phyloP scores from a whole-genome alignment of 2,888 invertebrate genomes.

The Arrhopalites spinosus region DNA sequence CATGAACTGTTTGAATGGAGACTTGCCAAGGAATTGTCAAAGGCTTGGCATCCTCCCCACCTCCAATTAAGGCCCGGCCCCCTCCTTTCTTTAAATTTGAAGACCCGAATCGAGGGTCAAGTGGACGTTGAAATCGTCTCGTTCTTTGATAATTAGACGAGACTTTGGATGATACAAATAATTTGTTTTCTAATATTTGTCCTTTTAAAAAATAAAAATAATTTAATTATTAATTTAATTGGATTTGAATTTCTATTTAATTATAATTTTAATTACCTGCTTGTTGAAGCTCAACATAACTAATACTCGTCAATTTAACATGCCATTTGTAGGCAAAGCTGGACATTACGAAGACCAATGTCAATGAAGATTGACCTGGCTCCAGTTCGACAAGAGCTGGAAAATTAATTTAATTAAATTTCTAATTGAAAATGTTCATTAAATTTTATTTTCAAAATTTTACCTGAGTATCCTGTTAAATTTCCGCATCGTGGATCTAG shows the following conservation, averaged over 20 bases:
- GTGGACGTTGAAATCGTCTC: neutral
- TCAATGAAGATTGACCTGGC: conserved; percentile 39
- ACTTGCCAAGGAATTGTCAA: conserved; percentile 48
- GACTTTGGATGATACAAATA: conserved; percentile 9
- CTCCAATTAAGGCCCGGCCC: conserved; percentile 37
- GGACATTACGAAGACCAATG: conserved; percentile 49
- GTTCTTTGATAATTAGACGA: neutral
- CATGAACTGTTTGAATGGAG: conserved; percentile 42
- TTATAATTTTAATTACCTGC: conserved; percentile 33
- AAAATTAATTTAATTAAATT: conserved; percentile 8
- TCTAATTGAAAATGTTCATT: neutral
- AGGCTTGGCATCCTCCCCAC: conserved; percentile 43
- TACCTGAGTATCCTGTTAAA: conserved; percentile 49
- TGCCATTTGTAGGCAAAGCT: conserved; percentile 48
- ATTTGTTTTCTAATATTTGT: conserved; percentile 29
- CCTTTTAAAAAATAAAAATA: neutral
- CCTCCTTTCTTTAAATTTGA: neutral
- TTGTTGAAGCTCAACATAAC: conserved; percentile 42
- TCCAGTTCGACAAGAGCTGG: conserved; percentile 49
- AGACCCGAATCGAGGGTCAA: neutral
- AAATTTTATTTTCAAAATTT: neutral
- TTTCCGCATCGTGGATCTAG: conserved; percentile 50
- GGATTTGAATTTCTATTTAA: neutral
- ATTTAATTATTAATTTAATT: neutral
- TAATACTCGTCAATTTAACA: conserved; percentile 43